Evolutionary conservation across 2,888 invertebrate species (phyloP).

Genomic region (Cantharis nigra): DNA sequence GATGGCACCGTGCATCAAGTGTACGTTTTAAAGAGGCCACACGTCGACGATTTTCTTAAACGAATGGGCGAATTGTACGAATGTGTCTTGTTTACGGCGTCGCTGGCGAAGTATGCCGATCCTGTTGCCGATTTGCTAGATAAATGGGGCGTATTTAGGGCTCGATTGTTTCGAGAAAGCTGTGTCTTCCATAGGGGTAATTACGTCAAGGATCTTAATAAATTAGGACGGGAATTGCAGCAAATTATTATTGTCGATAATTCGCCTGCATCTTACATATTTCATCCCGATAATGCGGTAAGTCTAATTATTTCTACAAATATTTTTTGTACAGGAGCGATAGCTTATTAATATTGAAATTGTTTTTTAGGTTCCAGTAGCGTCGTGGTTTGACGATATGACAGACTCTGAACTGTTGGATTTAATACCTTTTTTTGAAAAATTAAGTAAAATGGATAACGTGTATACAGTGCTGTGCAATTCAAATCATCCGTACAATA

Average conservation of each 20-base stretch:
- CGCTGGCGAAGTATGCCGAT: constrained; percentile 99
- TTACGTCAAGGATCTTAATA: constrained; percentile 99
- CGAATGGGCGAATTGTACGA: constrained; percentile 98
- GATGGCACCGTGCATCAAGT: constrained; percentile 99
- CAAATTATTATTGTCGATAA: constrained; percentile 99
- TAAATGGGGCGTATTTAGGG: constrained; percentile 94
- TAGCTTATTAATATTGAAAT: not conserved
- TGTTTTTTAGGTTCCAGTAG: constrained; percentile 85
- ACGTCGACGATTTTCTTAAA: constrained; percentile 97
- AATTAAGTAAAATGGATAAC: constrained; percentile 94
- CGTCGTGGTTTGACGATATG: constrained; percentile 99
- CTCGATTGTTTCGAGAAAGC: constrained; percentile 97
- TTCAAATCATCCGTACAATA: constrained; percentile 84
- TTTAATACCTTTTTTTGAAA: constrained; percentile 97
- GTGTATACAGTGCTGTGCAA: constrained; percentile 94
- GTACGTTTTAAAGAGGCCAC: constrained; percentile 98
- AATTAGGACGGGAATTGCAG: constrained; percentile 93
- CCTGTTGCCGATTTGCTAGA: constrained; percentile 98
- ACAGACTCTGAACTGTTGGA: constrained; percentile 95
- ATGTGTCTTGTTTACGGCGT: constrained; percentile 98
- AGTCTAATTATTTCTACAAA: constrained; percentile 55
- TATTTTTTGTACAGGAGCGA: no score
- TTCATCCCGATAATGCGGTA: constrained; percentile 99
- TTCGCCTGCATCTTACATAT: constrained; percentile 99
- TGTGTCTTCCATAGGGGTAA: constrained; percentile 99